Base-by-base conservation (phyloP, 2,113 vertebrate genomes). In the Phasianus colchicus region DNA sequence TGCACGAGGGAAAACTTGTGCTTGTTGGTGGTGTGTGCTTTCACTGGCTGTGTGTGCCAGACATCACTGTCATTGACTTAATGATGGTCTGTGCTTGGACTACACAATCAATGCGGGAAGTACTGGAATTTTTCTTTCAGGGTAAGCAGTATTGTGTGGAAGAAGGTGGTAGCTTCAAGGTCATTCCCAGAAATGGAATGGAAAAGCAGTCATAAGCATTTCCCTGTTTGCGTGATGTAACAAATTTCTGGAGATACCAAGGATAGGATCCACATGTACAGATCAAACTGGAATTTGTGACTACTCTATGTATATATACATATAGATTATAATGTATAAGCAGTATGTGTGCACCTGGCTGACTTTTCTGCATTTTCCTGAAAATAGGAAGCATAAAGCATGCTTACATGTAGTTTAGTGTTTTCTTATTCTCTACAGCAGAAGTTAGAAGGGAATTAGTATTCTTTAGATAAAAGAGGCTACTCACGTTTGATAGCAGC, bases 11-110 rank as follows among this genome's bases (percentile, higher is more conserved):
- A 34, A 98, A 97, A 63, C 97, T 98, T 20, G 70, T 99, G n/a
- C 97, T 98, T 15, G 98, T 99, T 50, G 99, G 99, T 24, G 99
- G 99, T 25, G 98, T 99, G 36, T 99, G 99, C 98, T 92, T 99
- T 86, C 98, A 97, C 88, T 92, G 98, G 11, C 94, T 98, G 2
- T 97, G 96, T 4, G 96, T 98, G 30, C 99, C 98, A 3, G 99
- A 98, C 5, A 52, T 99, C 80, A 97, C 98, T 16, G 74, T 99
- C 63, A 95, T 99, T 55, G 58, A 98, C 97, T 90, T 99, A 78
- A 40, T 18, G 71, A 98, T 8, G 92, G 98, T 52, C 77, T 97
- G 90, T 98, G 98, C 78, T 40, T 96, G 88, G 98, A 99, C 94
- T 98, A 98, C 91, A 61, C 29, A 2, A 97, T 99, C 72, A 95